Evolutionary conservation across 2,797 vertebrate species (phyloP), one percentile per base, ranked within the genome.

Genomic region (Sphenodon punctatus): DNA sequence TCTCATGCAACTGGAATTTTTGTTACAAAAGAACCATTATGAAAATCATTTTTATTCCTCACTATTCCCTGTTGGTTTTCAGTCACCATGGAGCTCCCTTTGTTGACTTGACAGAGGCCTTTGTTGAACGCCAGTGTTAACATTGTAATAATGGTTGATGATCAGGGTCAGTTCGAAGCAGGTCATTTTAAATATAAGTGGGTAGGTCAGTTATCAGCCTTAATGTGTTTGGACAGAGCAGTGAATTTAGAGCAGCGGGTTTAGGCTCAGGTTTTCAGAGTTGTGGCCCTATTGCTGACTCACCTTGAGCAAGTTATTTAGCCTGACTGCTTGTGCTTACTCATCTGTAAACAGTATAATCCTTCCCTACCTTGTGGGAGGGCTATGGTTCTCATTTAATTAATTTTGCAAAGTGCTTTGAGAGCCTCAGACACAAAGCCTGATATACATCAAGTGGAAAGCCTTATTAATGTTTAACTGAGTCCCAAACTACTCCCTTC

Each of bases 1-100:
- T 92, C 82, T 80, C 66, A 60, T 79, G 88, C 87, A 91, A 91
- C 91, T 89, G 27, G 13, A 90, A 92, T 93, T 84, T 81, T 93
- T 48, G 1, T 90, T 94, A 93, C 79, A 81, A 87, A 89, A 89
- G 75, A 81, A 91, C 74, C 78, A 77, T 85, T 90, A 84, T 84
- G 88, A 63, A 90, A 94, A 88, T 88, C 84, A 88, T 90, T 88
- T 84, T 87, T 78, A 72, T 88, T 78, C 80, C 88, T 16, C 55
- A 86, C 58, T 72, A 68, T 81, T 75, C 71, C 76, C 72, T 82
- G 75, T 64, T 76, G 79, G 74, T 87, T 87, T 89, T 73, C 74
- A 80, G 55, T 88, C 84, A 90, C 78, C 79, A 81, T 78, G 42
- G 83, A 76, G 56, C 67, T 90, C 75, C 84, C 86, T 91, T 86